Conservation (phyloP, 2,113 vertebrate genomes). For the Mobula hypostoma region DNA sequence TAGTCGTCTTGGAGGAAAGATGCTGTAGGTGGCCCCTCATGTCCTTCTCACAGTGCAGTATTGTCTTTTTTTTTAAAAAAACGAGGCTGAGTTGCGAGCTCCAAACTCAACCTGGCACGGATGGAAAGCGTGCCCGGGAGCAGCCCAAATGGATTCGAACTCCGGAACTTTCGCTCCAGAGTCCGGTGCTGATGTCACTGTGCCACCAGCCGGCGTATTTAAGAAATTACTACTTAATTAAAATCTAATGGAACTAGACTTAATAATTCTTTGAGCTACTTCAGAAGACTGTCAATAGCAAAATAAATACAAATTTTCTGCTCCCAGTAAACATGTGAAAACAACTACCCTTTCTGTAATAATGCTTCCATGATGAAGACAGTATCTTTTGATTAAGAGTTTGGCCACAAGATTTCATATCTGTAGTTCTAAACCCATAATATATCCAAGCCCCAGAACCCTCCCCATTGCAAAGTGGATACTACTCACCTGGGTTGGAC, state of each 20-base stretch:
- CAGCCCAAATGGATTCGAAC: no score
- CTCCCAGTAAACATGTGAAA: background rate
- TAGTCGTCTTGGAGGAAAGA: no score
- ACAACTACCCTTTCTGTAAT: background rate
- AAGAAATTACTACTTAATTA: background rate
- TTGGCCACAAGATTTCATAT: background rate
- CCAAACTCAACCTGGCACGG: no score
- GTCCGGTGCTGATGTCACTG: no score
- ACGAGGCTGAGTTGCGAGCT: no score
- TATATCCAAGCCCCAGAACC: background rate
- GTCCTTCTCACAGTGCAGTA: no score
- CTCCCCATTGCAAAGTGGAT: background rate
- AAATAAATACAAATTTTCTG: background rate
- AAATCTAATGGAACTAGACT: background rate
- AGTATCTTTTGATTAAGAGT: background rate
- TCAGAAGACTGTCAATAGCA: background rate
- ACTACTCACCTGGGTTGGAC: constrained; percentile 85
- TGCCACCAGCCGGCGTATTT: no score
- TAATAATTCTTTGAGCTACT: background rate
- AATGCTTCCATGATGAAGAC: background rate
- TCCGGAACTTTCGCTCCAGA: no score
- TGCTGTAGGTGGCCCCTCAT: no score
- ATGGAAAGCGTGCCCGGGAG: no score
- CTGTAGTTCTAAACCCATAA: background rate
- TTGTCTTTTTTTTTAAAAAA: no score